Evolutionary conservation across 2,888 invertebrate genomes (phyloP), one percentile per base, ranked within the genome.

Genomic region (Gymnocheta viridis): DNA sequence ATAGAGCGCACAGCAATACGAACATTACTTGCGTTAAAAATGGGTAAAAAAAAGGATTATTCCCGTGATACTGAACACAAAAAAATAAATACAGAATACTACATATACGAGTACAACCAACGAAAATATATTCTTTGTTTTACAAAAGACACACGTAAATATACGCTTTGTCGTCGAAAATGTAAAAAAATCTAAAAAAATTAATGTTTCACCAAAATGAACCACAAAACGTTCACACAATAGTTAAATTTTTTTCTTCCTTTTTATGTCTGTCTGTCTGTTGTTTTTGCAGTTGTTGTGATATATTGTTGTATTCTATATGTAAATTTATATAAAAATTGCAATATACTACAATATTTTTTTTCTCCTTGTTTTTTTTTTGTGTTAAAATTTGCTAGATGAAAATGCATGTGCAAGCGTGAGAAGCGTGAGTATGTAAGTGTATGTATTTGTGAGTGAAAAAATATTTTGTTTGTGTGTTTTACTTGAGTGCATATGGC

Each of bases 361-460:
- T 27, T 24, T 44, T 14, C 5, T 72, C 17, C 14, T 22, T 49
- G 22, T 64, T 67, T 14, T 19, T 24, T 54, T 73, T 62, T 56
- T 64, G 9, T 44, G 41, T 62, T 35, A 24, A 64, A 62, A 22
- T 38, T 72, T 60, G 35, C 60, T 70, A 38, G 24, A 35, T 67
- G 51, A 19, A 72, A 49, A 44, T 22, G 32, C n/a, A 54, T 38
- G 47, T 77, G 67, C 58, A 29, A 27, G 19, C 60, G 22, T 29
- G n/a, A 24, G 82, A n/a, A 80, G 74, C 85, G 85, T 86, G 79
- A 54, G 54, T 58, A 83, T 86, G 86, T 87, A 86, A 86, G 85
- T 83, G 74, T 87, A 82, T 74, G 67, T 62, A 80, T 86, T 86
- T 87, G 85, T 87, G 85, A 85, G 17, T 32, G 82, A 44, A 58